Evolutionary conservation across 2,888 invertebrate species (phyloP), one percentile per base, ranked within the genome.

Genomic region (Tolmerus cingulatus): DNA sequence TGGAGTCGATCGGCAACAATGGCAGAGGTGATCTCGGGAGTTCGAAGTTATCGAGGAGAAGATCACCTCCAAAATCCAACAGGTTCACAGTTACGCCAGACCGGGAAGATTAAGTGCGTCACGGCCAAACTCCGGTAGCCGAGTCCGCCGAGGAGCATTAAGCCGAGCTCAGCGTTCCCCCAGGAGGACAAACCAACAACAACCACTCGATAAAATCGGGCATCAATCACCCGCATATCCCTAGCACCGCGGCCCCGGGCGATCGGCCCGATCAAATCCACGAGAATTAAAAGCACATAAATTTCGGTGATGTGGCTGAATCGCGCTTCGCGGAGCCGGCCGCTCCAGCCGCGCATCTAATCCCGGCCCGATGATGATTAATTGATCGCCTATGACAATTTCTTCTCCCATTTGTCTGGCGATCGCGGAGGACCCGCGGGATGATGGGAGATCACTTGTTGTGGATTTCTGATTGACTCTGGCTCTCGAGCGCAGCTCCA

Each of bases 301-400:
- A 86, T 74, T 77, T 77, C 27, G 74, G 86, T 76, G 30, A 51
- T 76, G 86, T 30, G 34, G 77, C 34, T 34, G 76, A 46, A 51
- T 86, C 86, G 57, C 30, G 78, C 14, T 55, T 14, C 78, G 16
- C 9, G 16, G n/a, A 86, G 84, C 57, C 34, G 27, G 76, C 37
- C 76, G 55, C 76, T 46, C 19, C 57, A 40, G 51, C 34, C 51
- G 27, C 43, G 77, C 27, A 86, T 86, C 86, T 86, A 86, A 86
- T 86, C 86, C 78, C 23, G 27, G 34, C 55, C 51, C 76, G 76
- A 87, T 81, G 79, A 87, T 87, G 87, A 87, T 87, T 87, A 87
- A 87, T 87, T 79, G 79, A 87, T 74, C 82, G 34, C 74, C 81
- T 87, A 87, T 87, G 87, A 87, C 87, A 87, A 87, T 87, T 82